Evolutionary conservation across 2,797 vertebrate genomes (phyloP).

Genomic region (Acestrorhynchus altus): DNA sequence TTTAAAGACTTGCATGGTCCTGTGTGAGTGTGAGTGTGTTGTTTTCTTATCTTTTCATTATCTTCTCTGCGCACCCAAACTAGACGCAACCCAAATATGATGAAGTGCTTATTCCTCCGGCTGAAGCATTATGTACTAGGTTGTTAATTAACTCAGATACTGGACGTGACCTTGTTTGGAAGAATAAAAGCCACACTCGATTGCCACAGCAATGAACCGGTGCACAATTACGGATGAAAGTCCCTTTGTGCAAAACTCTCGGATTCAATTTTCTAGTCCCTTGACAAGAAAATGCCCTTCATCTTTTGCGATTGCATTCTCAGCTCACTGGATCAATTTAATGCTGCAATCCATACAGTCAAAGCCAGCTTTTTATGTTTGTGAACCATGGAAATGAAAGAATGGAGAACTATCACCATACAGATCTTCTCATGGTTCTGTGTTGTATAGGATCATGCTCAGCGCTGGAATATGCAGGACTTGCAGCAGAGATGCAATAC

Average conservation of each 20-base stretch:
- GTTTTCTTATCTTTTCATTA: background rate
- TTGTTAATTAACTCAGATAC: slow-evolving; percentile 43
- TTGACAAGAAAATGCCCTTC: slow-evolving; percentile 24
- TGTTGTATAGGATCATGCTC: background rate
- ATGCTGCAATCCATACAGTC: background rate
- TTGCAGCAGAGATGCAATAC: no score
- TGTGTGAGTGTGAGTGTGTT: background rate
- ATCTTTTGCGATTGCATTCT: slow-evolving; percentile 16
- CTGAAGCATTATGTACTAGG: slow-evolving; percentile 8
- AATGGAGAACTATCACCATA: background rate
- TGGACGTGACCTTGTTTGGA: slow-evolving; percentile 41
- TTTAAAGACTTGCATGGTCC: background rate
- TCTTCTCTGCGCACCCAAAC: slow-evolving; percentile 16
- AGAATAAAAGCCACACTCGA: slow-evolving; percentile 38
- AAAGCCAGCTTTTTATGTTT: slow-evolving; percentile 28
- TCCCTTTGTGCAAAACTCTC: slow-evolving; percentile 19
- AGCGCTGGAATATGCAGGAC: background rate
- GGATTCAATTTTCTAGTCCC: slow-evolving; percentile 29
- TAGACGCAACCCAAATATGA: slow-evolving; percentile 29
- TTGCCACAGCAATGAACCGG: slow-evolving; percentile 43
- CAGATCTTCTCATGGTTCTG: background rate
- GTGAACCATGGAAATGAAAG: slow-evolving; percentile 2
- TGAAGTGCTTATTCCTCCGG: slow-evolving; percentile 35
- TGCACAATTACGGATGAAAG: slow-evolving; percentile 40
- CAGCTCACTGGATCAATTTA: slow-evolving; percentile 13